Evolutionary conservation across 1,140 invertebrate species (phyloP), one percentile per base, ranked within the genome.

Genomic region (Atta cephalotes): DNA sequence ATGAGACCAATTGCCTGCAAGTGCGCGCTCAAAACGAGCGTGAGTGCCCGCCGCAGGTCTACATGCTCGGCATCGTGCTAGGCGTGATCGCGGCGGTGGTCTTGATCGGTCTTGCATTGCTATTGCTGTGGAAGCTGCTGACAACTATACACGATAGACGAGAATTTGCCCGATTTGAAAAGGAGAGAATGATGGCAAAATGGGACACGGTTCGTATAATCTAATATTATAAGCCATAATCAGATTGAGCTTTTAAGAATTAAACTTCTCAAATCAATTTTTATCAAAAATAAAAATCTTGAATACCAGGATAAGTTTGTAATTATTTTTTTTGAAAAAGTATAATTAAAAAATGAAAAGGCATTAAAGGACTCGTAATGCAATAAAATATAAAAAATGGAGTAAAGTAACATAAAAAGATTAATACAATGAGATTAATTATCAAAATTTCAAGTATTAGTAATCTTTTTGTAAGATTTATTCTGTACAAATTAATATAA

Each of bases 161-260:
- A 86, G 99, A 99, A 95, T 99, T 99, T 95, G 99, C 99, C 12
- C 97, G 98, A 91, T 99, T 99, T 95, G 98, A 99, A 94, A 99
- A 99, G 93, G 99, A 99, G 94, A 96, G 98, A 87, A 97, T 98
- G 96, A 98, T 98, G 95, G 98, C 99, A 70, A 98, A 98, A 94
- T 99, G 99, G 99, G 98, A 99, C 93, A 97, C 98, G 92, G 98
- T 68, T 87, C 65, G 72, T 70, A 51, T 89, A 85, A 85, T 92
- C 14, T 51, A 77, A 51, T 71, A 65, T 86, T 77, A 18, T 56
- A 70, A 58, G 77, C 79, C 6, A 28, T 1, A 62, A 63, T 68
- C 62, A 63, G 16, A 88, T 77, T 62, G 77, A 72, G n/a, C n/a
- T 72, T 58, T 49, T 49, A 31, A 63, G 14, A 60, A 58, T 60